A percentile compares a stretch with the other conserved stretches of the same genome.
phyloP scores from a whole-genome alignment of 2,888 invertebrate genomes.

The Phyllotreta striolata region DNA sequence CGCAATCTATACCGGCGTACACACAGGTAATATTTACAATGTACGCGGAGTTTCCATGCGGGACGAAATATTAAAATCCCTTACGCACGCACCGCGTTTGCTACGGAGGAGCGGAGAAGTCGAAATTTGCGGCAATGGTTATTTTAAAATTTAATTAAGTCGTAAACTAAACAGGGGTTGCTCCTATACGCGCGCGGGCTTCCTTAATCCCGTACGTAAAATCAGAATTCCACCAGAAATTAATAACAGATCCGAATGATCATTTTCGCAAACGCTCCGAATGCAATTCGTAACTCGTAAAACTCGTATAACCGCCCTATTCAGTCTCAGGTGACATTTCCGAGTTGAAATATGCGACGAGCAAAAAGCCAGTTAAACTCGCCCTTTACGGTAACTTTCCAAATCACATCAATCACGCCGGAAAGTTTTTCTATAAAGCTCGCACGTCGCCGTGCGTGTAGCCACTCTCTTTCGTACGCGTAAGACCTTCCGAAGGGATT shows the following conservation, averaged over 20 bases:
- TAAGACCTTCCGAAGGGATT: conserved; percentile 29
- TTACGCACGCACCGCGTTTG: conserved; percentile 19
- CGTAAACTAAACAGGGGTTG: no score
- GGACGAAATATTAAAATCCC: conserved; percentile 20
- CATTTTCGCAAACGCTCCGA: no score
- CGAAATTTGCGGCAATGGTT: not conserved
- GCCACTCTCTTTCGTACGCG: conserved; percentile 11
- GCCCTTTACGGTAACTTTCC: conserved; percentile 13
- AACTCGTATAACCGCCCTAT: no score
- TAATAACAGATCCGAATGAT: no score
- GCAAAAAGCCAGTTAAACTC: conserved; percentile 5
- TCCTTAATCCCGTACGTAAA: no score
- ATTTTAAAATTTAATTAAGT: conserved; percentile 16
- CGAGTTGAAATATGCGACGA: conserved; percentile 1
- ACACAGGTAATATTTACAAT: conserved; percentile 26
- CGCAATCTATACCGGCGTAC: conserved; percentile 16
- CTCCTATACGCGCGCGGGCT: not conserved
- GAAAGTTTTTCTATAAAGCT: conserved; percentile 33
- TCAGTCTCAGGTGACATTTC: conserved; percentile 2
- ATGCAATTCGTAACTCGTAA: not conserved
- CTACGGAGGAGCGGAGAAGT: not conserved
- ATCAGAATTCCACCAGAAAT: no score
- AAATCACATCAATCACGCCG: conserved; percentile 26
- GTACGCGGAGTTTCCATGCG: conserved; percentile 10
- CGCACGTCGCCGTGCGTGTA: conserved; percentile 19